Conservation (phyloP, 2,113 vertebrate genomes). For the Cairina moschata region DNA sequence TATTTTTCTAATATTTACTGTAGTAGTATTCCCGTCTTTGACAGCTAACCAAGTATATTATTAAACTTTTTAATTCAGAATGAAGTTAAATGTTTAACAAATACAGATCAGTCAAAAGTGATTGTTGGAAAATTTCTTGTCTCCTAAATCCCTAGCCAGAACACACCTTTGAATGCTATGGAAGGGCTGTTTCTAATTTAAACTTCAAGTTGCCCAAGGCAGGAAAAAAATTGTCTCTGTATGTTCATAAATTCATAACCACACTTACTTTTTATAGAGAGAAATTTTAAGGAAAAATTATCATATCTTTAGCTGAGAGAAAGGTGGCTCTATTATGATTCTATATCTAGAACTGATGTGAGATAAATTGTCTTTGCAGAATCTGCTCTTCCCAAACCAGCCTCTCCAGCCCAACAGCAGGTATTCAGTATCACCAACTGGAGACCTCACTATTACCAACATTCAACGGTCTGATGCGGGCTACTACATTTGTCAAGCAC, state of each 20-base stretch:
- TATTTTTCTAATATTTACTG: background rate
- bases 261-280: constrained; percentile 4
- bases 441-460: constrained; percentile 93
- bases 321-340: background rate
- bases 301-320: background rate
- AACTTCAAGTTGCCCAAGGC: constrained; percentile 9
- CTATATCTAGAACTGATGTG: constrained; percentile 22
- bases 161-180: background rate
- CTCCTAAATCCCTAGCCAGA: background rate
- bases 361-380: constrained; percentile 80
- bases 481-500: constrained; percentile 98
- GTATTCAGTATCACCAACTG: constrained; percentile 91
- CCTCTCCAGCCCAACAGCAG: constrained; percentile 94
- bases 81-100: constrained; percentile 15
- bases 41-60: background rate
- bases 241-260: constrained; percentile 24
- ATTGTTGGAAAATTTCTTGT: background rate
- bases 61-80: constrained; percentile 1
- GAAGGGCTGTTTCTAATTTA: constrained; percentile 33
- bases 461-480: constrained; percentile 93
- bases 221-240: background rate
- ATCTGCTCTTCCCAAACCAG: constrained; percentile 97
- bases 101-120: background rate
- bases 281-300: background rate
- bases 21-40: background rate